Conservation (phyloP, 2,888 invertebrate genomes). For the Drosophila vallismaia region DNA sequence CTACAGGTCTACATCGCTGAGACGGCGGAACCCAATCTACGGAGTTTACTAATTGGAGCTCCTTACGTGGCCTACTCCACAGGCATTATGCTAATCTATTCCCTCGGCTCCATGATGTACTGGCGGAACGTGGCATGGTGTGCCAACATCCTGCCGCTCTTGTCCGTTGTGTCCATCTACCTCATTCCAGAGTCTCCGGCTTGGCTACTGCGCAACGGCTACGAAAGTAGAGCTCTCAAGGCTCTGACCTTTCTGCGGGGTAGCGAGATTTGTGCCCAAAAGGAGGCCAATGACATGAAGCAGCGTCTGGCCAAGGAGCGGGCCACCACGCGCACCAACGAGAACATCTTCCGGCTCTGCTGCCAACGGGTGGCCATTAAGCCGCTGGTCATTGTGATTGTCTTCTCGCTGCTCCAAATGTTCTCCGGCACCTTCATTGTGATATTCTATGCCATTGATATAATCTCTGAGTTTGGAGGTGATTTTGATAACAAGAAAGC, state of each 20-base stretch:
- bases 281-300: slow-evolving; percentile 87
- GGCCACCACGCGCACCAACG: slow-evolving; percentile 75
- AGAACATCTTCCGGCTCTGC: slow-evolving; percentile 85
- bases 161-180: slow-evolving; percentile 87
- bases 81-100: slow-evolving; percentile 90
- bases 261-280: slow-evolving; percentile 85
- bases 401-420: slow-evolving; percentile 90
- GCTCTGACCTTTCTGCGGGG: slow-evolving; percentile 87
- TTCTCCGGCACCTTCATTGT: slow-evolving; percentile 90
- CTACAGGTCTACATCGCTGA: slow-evolving; percentile 90
- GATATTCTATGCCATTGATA: slow-evolving; percentile 91
- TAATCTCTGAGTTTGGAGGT: slow-evolving; percentile 86
- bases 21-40: slow-evolving; percentile 89
- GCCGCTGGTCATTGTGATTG: slow-evolving; percentile 89
- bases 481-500: slow-evolving; percentile 85
- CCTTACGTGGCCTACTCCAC: slow-evolving; percentile 90
- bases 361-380: slow-evolving; percentile 87
- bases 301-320: slow-evolving; percentile 87
- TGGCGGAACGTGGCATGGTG: slow-evolving; percentile 90
- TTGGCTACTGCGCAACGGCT: slow-evolving; percentile 88
- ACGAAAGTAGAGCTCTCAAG: slow-evolving; percentile 85
- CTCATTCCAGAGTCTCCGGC: slow-evolving; percentile 90
- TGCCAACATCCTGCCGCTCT: slow-evolving; percentile 86
- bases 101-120: slow-evolving; percentile 87
- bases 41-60: slow-evolving; percentile 89